Percentiles rank a stretch among this genome's conserved stretches.
Conservation (phyloP, 2,113 vertebrate species). For the Regulus satrapa region DNA sequence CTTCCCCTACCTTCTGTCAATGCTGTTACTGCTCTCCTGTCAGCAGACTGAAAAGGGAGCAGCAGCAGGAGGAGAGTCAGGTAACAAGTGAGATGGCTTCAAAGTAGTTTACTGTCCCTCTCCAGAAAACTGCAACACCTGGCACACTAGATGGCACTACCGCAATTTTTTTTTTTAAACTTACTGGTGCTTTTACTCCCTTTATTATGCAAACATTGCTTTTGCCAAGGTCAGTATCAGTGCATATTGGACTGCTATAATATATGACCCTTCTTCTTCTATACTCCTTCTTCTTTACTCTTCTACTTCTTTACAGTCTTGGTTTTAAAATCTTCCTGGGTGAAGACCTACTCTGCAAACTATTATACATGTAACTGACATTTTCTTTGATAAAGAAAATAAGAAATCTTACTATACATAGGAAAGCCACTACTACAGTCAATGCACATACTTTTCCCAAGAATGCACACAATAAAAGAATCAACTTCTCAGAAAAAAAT, state of each 20-base stretch:
- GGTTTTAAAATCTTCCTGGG: background rate
- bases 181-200: background rate
- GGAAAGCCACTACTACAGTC: background rate
- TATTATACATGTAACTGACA: background rate
- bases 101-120: background rate
- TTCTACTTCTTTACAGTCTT: background rate
- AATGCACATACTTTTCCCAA: background rate
- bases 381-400: background rate
- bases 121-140: background rate
- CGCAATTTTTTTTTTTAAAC: background rate
- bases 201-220: background rate
- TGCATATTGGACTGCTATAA: background rate
- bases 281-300: background rate
- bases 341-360: background rate
- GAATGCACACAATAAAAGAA: background rate
- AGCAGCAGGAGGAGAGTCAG: background rate
- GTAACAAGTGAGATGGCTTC: background rate
- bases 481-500: background rate
- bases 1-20: background rate
- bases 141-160: constrained; percentile 73
- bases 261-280: background rate
- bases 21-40: background rate
- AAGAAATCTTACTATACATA: background rate
- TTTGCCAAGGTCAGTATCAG: background rate
- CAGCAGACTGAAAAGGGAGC: background rate